Evolutionary conservation across 2,797 vertebrate genomes (phyloP).

Genomic region (Hyperoplus immaculatus): DNA sequence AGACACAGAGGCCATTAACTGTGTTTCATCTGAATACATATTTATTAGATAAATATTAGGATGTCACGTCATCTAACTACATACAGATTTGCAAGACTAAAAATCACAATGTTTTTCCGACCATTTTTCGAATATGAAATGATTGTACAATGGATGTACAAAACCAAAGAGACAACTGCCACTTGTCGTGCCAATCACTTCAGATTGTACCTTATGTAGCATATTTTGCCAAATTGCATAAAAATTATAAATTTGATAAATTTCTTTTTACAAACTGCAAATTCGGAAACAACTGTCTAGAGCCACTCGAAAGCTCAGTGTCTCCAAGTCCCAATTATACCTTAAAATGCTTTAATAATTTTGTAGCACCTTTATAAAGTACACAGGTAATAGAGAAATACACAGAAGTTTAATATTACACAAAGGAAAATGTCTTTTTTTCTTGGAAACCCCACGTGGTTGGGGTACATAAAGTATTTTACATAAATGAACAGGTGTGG

Average conservation of each 20-base stretch:
- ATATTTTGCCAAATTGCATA: slow-evolving; percentile 88
- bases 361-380: slow-evolving; percentile 99
- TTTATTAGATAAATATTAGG: slow-evolving; percentile 99
- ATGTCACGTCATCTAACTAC: slow-evolving; percentile 99
- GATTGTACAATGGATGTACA: slow-evolving; percentile 96
- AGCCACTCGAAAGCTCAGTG: slow-evolving; percentile 73
- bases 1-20: slow-evolving; percentile 88
- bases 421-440: slow-evolving; percentile 90
- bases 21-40: slow-evolving; percentile 99
- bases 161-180: slow-evolving; percentile 93
- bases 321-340: slow-evolving; percentile 86
- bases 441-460: slow-evolving; percentile 70
- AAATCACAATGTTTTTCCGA: slow-evolving; percentile 98
- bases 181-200: slow-evolving; percentile 92
- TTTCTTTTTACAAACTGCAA: slow-evolving; percentile 96
- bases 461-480: slow-evolving; percentile 94
- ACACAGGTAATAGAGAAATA: slow-evolving; percentile 99
- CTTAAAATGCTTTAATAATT: slow-evolving; percentile 92
- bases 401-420: slow-evolving; percentile 98
- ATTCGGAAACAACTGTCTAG: slow-evolving; percentile 96
- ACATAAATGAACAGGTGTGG: slow-evolving; percentile 92
- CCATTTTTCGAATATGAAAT: slow-evolving; percentile 95
- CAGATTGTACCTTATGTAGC: slow-evolving; percentile 91
- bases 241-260: slow-evolving; percentile 93
- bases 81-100: slow-evolving; percentile 99